Conservation (phyloP, 1,140 invertebrate genomes). For the Caenorhabditis elegans region DNA sequence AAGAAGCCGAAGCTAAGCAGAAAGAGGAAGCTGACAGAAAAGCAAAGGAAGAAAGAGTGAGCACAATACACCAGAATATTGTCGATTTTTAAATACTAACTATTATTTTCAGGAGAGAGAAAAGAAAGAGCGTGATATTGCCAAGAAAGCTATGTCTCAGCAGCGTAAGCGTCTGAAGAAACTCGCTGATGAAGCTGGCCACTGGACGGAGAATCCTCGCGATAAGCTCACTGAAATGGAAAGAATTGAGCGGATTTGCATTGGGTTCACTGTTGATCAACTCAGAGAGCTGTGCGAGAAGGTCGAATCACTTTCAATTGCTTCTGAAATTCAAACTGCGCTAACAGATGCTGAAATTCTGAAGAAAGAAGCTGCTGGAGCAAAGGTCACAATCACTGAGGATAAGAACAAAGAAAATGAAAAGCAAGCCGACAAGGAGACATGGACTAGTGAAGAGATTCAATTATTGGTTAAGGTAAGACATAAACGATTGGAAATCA, state of each 20-base stretch:
- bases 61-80: too few relatives aligned
- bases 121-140: conserved; percentile 36
- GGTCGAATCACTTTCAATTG: not conserved
- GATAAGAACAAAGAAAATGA: conserved; percentile 45
- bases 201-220: conserved; percentile 29
- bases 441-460: conserved; percentile 81
- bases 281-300: conserved; percentile 25
- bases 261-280: conserved; percentile 4
- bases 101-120: conserved; percentile 17
- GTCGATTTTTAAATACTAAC: too few relatives aligned
- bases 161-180: conserved; percentile 38
- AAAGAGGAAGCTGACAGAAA: conserved; percentile 19
- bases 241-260: conserved; percentile 36
- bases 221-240: conserved; percentile 41
- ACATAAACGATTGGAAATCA: not conserved
- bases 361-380: not conserved
- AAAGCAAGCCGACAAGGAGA: conserved; percentile 44
- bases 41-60: conserved; percentile 3
- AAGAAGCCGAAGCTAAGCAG: conserved; percentile 56
- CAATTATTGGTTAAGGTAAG: conserved; percentile 81
- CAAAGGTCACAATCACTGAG: not conserved
- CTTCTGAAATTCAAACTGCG: conserved; percentile 5
- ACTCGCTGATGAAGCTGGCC: conserved; percentile 30
- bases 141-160: conserved; percentile 37
- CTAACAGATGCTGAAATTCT: not conserved